Percentiles rank a stretch among this genome's conserved stretches.
Conservation (phyloP, 2,113 vertebrate genomes). For the Tetraodon nigroviridis region DNA sequence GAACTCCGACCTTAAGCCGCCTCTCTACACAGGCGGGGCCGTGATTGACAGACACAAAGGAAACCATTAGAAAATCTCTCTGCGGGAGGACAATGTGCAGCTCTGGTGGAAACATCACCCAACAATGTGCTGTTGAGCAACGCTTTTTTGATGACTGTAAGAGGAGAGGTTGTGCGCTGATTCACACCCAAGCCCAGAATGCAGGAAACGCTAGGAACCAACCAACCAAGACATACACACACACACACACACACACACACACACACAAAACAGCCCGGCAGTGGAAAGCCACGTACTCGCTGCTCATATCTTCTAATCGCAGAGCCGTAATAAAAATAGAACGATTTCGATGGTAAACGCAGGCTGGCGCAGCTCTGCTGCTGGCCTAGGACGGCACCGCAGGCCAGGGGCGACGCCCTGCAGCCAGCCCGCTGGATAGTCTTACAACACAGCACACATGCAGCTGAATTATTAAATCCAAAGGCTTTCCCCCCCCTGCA, state of each 20-base stretch:
- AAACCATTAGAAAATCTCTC: background rate
- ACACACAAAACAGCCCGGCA: too few species aligned
- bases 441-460: conserved; percentile 54
- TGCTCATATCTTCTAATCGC: background rate
- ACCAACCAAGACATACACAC: too few species aligned
- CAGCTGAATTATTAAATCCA: conserved; percentile 67
- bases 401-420: conserved; percentile 28
- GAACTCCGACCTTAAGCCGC: background rate
- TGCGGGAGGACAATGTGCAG: background rate
- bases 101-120: too few species aligned
- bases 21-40: background rate
- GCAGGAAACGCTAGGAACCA: conserved; percentile 13
- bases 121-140: background rate
- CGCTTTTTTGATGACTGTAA: background rate
- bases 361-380: background rate
- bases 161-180: background rate
- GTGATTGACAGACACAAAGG: background rate
- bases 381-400: background rate
- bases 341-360: background rate
- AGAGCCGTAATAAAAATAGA: background rate
- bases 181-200: conserved; percentile 11
- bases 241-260: too few species aligned
- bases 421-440: conserved; percentile 51
- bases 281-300: background rate
- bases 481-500: conserved; percentile 45